Evolutionary conservation across 2,888 invertebrate genomes (phyloP).

Genomic region (Venusia cambrica): DNA sequence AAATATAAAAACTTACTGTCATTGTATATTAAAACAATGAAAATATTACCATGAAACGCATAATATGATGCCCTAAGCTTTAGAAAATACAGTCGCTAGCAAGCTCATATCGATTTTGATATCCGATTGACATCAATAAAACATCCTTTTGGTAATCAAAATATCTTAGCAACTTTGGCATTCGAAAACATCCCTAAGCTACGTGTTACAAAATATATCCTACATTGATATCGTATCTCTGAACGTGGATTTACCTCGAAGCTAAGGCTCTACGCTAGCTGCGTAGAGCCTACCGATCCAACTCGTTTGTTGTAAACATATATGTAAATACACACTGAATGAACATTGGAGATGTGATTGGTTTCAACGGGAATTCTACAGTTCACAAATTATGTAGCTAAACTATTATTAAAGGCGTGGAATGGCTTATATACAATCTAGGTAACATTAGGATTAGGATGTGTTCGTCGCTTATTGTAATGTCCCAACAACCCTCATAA

Average conservation of each 20-base stretch:
- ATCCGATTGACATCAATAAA: conserved; percentile 38
- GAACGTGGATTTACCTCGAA: conserved; percentile 50
- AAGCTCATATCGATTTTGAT: conserved; percentile 54
- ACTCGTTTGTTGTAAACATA: conserved; percentile 55
- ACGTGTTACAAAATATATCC: conserved; percentile 62
- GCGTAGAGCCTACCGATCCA: conserved; percentile 40
- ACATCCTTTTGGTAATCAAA: conserved; percentile 56
- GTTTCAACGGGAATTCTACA: conserved; percentile 42
- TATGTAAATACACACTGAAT: conserved; percentile 74
- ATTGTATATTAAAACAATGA: too few relatives aligned
- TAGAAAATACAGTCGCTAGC: conserved; percentile 44
- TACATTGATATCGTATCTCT: conserved; percentile 70
- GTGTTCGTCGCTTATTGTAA: conserved; percentile 24
- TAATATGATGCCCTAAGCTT: conserved; percentile 17
- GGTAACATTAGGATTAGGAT: conserved; percentile 40
- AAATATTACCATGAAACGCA: conserved; percentile 20
- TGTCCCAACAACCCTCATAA: conserved; percentile 24
- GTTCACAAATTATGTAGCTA: conserved; percentile 41
- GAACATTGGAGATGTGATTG: conserved; percentile 53
- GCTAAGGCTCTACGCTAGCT: too few relatives aligned
- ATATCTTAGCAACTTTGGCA: conserved; percentile 63
- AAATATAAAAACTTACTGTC: too few relatives aligned
- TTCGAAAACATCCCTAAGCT: conserved; percentile 56
- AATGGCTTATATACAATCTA: conserved; percentile 57
- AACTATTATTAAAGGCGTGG: conserved; percentile 54